A percentile compares a stretch with the other conserved stretches of the same genome.
Evolutionary conservation across 2,888 invertebrate species (phyloP).

Genomic region (Trypoxylon attenuatum): DNA sequence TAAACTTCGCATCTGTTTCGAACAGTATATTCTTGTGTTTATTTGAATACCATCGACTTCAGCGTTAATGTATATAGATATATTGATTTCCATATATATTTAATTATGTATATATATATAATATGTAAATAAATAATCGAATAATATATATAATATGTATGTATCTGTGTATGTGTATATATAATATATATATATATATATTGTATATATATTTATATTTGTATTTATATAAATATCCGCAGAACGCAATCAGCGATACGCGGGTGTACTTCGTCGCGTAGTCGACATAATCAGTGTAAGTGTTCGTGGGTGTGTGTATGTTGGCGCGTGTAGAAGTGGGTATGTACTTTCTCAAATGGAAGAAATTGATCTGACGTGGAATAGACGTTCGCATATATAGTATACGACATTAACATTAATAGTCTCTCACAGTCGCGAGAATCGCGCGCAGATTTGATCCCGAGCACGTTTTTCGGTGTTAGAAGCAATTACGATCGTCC

Average conservation of each 20-base stretch:
- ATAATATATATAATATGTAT: conserved; percentile 17
- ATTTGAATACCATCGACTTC: conserved; percentile 37
- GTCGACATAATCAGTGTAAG: conserved; percentile 11
- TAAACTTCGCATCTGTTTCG: conserved; percentile 44
- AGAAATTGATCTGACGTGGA: conserved; percentile 54
- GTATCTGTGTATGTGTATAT: conserved; percentile 14
- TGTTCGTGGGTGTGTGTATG: conserved; percentile 22
- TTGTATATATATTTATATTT: conserved; percentile 16
- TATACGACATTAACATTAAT: conserved; percentile 54
- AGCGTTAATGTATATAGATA: conserved; percentile 24
- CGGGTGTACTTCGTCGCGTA: conserved; percentile 13
- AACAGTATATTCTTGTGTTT: conserved; percentile 37
- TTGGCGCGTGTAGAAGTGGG: conserved; percentile 25
- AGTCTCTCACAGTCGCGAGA: conserved; percentile 46
- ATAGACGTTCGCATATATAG: conserved; percentile 54
- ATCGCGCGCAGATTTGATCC: conserved; percentile 48
- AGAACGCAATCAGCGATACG: conserved; percentile 18
- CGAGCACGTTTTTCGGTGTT: too few species aligned
- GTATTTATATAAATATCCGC: conserved; percentile 32
- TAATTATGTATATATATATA: not conserved
- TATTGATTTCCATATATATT: conserved; percentile 20
- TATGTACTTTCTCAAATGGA: conserved; percentile 57
- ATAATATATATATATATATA: conserved; percentile 5
- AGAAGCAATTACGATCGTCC: too few species aligned
- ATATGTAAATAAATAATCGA: conserved; percentile 4